Conservation (phyloP, 2,888 invertebrate species). For the Drosophila borborema region DNA sequence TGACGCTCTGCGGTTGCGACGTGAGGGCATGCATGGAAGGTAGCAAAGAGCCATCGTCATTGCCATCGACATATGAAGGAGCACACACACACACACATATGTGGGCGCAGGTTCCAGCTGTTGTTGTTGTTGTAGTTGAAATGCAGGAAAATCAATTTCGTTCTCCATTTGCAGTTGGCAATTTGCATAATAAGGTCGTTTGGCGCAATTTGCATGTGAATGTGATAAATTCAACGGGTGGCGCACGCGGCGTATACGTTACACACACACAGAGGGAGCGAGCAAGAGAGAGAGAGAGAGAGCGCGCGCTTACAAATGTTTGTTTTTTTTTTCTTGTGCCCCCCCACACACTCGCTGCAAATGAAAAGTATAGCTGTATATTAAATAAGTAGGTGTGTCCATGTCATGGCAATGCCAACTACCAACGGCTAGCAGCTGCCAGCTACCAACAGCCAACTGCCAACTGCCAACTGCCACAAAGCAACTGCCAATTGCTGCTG, state of each 20-base stretch:
- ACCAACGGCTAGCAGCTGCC: constrained; percentile 11
- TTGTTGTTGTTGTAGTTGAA: constrained; percentile 47
- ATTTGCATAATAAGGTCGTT: constrained; percentile 85
- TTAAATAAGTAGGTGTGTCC: constrained; percentile 77
- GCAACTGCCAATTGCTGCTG: constrained; percentile 33
- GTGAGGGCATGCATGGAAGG: constrained; percentile 1
- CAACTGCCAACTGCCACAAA: constrained; percentile 27
- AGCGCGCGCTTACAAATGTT: too few relatives aligned
- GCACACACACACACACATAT: constrained; percentile 42
- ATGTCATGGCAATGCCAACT: constrained; percentile 59
- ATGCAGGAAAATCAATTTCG: constrained; percentile 84
- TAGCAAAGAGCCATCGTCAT: constrained; percentile 20
- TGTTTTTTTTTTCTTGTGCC: too few relatives aligned
- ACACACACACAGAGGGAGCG: constrained; percentile 35
- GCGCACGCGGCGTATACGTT: constrained; percentile 63
- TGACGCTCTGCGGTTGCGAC: constrained; percentile 55
- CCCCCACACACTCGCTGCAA: neutral
- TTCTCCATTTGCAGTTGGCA: constrained; percentile 85
- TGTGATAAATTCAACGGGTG: constrained; percentile 83
- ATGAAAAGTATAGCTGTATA: constrained; percentile 74
- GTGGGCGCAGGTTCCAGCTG: constrained; percentile 29
- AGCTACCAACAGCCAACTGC: constrained; percentile 13
- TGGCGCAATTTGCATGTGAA: constrained; percentile 85
- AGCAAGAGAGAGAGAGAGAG: too few relatives aligned
- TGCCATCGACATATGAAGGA: constrained; percentile 28